A percentile compares a stretch with the other conserved stretches of the same genome.
Conservation (phyloP, 2,113 vertebrate species). For the Mellivora capensis region DNA sequence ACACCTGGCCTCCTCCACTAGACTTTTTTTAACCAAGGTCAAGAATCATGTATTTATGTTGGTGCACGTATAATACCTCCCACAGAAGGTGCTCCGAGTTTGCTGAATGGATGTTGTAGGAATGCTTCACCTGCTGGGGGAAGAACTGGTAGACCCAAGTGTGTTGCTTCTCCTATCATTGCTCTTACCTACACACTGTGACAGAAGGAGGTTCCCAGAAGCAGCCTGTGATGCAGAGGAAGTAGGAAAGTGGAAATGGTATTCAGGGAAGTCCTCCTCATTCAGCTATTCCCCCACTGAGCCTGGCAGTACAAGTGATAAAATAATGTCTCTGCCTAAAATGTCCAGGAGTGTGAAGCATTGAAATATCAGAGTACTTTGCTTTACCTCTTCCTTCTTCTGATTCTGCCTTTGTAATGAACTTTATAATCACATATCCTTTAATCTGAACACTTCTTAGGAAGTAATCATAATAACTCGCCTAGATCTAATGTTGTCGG, state of each 20-base stretch:
- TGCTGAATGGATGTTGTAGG: neutral
- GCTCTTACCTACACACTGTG: accelerated
- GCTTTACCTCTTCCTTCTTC: neutral
- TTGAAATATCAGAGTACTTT: neutral
- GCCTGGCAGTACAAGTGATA: neutral
- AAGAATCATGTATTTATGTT: neutral
- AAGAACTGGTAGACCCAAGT: neutral
- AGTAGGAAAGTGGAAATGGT: neutral
- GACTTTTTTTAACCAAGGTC: neutral
- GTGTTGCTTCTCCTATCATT: neutral
- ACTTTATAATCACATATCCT: conserved; percentile 18
- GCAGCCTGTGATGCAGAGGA: neutral
- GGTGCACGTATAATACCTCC: neutral
- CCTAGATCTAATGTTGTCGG: conserved; percentile 38
- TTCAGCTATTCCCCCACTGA: neutral
- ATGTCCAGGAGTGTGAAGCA: neutral
- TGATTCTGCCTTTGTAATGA: conserved; percentile 13
- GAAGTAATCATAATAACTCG: conserved; percentile 54
- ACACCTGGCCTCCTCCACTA: neutral
- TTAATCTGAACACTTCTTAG: conserved; percentile 38
- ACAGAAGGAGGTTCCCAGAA: neutral
- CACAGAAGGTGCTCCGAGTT: neutral
- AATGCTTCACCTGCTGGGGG: neutral
- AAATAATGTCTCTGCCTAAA: neutral
- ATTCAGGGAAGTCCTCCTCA: neutral